phyloP scores from a whole-genome alignment of 1,140 invertebrate species.

The Onthophagus taurus region DNA sequence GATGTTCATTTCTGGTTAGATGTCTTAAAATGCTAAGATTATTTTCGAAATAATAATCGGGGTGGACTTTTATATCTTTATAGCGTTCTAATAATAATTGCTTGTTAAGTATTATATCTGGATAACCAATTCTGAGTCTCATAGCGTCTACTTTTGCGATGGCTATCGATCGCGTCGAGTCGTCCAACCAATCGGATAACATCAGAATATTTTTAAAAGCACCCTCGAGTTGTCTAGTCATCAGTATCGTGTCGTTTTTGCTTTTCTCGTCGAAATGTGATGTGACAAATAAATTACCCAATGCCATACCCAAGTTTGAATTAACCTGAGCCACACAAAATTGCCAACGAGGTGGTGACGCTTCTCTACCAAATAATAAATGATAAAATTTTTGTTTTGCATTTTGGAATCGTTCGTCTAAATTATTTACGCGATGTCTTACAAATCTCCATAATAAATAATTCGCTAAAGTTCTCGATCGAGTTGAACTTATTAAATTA shows the following conservation, averaged over 20 bases:
- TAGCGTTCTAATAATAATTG: slow-evolving; percentile 62
- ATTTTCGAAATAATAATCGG: slow-evolving; percentile 81
- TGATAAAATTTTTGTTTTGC: slow-evolving; percentile 62
- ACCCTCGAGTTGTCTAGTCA: slow-evolving; percentile 74
- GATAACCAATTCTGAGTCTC: slow-evolving; percentile 80
- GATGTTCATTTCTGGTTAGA: slow-evolving; percentile 58
- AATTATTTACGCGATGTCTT: slow-evolving; percentile 72
- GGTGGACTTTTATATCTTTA: slow-evolving; percentile 61
- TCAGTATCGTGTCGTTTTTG: slow-evolving; percentile 70
- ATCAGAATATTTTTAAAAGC: slow-evolving; percentile 64
- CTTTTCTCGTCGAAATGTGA: slow-evolving; percentile 78
- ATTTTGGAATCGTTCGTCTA: slow-evolving; percentile 68
- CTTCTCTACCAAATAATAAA: slow-evolving; percentile 61
- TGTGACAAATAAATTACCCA: slow-evolving; percentile 76
- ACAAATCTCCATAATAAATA: slow-evolving; percentile 82
- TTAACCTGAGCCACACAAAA: slow-evolving; percentile 74
- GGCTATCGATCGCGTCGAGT: slow-evolving; percentile 66
- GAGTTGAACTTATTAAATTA: slow-evolving; percentile 37
- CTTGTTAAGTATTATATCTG: slow-evolving; percentile 70
- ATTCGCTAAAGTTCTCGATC: slow-evolving; percentile 52
- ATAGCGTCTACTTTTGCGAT: slow-evolving; percentile 73
- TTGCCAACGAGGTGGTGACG: slow-evolving; percentile 69
- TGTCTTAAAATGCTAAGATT: slow-evolving; percentile 68
- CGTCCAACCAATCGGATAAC: slow-evolving; percentile 73
- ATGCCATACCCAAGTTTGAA: slow-evolving; percentile 76